Evolutionary conservation across 1,140 invertebrate species (phyloP).

Genomic region (Melitaea cinxia): DNA sequence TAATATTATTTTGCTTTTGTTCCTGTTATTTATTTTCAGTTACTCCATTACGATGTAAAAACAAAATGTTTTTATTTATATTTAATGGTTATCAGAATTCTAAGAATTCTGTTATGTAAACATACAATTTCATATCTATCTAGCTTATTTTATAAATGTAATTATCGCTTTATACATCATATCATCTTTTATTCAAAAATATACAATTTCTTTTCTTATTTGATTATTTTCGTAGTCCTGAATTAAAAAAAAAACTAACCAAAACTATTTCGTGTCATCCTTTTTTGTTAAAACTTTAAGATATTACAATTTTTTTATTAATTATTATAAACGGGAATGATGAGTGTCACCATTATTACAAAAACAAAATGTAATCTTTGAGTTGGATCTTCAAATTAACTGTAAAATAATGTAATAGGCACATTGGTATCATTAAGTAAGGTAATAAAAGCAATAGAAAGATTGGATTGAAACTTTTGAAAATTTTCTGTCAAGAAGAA

Average conservation of each 20-base stretch:
- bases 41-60: not conserved
- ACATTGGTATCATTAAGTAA: conserved; percentile 45
- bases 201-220: conserved; percentile 29
- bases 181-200: conserved; percentile 47
- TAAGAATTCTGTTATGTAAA: conserved; percentile 36
- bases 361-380: not conserved
- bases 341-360: not conserved
- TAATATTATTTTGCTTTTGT: not conserved
- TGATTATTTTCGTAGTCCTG: not conserved
- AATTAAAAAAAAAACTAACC: not conserved
- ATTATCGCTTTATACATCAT: conserved; percentile 34
- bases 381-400: not conserved
- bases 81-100: conserved; percentile 35
- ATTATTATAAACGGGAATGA: not conserved
- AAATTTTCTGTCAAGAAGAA: not conserved
- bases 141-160: conserved; percentile 14
- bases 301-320: not conserved
- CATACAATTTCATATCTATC: conserved; percentile 34
- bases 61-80: conserved; percentile 5
- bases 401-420: conserved; percentile 41
- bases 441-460: conserved; percentile 18
- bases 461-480: not conserved
- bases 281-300: not conserved
- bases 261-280: not conserved
- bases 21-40: not conserved